These are phyloP conservation scores for Parotocinclus haroldoi DNA, from an alignment of 2,797 vertebrate species.

Conservation along the genomic window DNA sequence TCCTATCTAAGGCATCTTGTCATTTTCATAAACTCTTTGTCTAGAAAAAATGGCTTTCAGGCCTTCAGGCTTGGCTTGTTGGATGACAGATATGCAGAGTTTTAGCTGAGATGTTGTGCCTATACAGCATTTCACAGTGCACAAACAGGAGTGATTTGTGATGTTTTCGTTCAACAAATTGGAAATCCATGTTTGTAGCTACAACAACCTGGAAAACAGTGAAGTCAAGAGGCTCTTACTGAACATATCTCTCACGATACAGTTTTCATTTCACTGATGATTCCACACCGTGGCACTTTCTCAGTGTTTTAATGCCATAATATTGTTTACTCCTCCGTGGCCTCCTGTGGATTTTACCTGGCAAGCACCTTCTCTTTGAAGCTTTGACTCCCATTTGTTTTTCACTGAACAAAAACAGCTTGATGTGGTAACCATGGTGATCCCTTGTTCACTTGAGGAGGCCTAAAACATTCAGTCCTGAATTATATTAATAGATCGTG, in stretches of 20 bases:
- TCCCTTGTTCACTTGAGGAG: conserved; percentile 3
- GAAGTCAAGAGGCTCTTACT: no score
- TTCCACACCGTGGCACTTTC: not conserved
- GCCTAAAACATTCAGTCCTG: conserved; percentile 10
- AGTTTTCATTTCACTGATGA: conserved; percentile 7
- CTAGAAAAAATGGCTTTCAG: conserved; percentile 20
- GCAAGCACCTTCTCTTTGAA: conserved; percentile 25
- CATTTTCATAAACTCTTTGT: conserved; percentile 29
- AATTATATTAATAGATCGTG: conserved; percentile 9
- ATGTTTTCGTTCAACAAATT: no score
- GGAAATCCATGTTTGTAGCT: no score
- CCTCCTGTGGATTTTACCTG: conserved; percentile 20
- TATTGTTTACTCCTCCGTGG: conserved; percentile 4
- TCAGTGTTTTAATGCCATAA: conserved; percentile 6
- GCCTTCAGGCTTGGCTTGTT: conserved; percentile 11
- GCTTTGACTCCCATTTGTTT: conserved; percentile 20
- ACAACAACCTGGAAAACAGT: no score
- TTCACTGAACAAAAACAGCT: conserved; percentile 1
- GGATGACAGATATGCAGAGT: conserved; percentile 27
- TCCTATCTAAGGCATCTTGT: conserved; percentile 33
- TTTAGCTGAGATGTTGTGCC: no score
- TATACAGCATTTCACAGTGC: no score
- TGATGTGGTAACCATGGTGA: conserved; percentile 25
- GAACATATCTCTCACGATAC: no score
- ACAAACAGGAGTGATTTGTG: no score